Evolutionary conservation across 2,797 vertebrate genomes (phyloP).

Genomic region (Galago senegalensis): DNA sequence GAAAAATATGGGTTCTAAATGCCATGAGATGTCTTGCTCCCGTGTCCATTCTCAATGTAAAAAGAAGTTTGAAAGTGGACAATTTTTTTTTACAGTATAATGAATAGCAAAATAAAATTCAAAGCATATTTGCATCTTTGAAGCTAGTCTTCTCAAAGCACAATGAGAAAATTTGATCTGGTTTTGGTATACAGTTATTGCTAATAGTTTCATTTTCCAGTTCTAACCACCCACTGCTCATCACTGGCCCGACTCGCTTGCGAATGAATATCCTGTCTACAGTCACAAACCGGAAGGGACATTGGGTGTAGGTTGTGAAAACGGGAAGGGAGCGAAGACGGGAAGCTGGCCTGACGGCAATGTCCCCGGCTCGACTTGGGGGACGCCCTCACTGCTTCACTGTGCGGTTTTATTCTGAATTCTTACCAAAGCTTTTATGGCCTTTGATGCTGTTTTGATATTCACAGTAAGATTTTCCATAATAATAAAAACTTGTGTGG

Average conservation of each 20-base stretch:
- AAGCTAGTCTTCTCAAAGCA: constrained; percentile 38
- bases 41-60: not conserved
- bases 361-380: not conserved
- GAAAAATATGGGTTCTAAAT: not conserved
- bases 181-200: not conserved
- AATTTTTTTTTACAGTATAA: not conserved
- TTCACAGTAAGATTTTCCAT: not conserved
- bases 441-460: not conserved
- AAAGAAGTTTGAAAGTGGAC: not conserved
- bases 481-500: not conserved
- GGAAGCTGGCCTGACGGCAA: constrained; percentile 52
- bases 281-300: constrained; percentile 60
- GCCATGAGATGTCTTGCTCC: not conserved
- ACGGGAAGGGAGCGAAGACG: constrained; percentile 64
- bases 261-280: constrained; percentile 62
- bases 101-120: constrained; percentile 47
- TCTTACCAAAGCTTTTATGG: constrained; percentile 20
- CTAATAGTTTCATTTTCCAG: constrained; percentile 63
- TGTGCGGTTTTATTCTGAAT: constrained; percentile 47
- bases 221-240: constrained; percentile 47
- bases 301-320: constrained; percentile 42
- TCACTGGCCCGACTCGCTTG: constrained; percentile 53
- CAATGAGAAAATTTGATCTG: constrained; percentile 2
- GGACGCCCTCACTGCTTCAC: constrained; percentile 5
- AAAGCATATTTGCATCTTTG: constrained; percentile 13